Base-by-base conservation (phyloP, 2,888 invertebrate species). In the Balanococcus diminutus region DNA sequence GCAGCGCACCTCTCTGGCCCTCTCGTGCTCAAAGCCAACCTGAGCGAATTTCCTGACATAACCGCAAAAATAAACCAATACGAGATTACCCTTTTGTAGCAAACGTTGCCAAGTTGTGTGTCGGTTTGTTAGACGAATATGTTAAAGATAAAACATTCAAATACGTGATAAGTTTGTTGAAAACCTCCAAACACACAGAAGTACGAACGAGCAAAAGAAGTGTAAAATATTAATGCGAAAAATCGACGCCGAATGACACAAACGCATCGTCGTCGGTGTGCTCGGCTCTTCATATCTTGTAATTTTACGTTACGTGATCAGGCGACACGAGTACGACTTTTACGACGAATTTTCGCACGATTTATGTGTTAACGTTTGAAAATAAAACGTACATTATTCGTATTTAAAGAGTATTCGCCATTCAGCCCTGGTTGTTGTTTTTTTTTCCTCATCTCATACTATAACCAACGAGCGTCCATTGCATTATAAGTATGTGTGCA, bases 161-260 rank as follows among this genome's bases (percentile, higher is more conserved):
- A 81, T 81, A 81, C 81, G 81, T 81, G 81, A 81, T 81, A 81
- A 42, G 81, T 81, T 81, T 81, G 42, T 81, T 46, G 46, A 81
- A 81, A 81, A 72, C 72, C 72, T 28, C 72, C n/a, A n/a, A 31
- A 72, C 46, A 46, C n/a, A n/a, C 46, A 46, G 46, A 42, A 11
- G 2, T 67, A 31, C 67, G 67, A 9, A 28, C n/a, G 25, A 72
- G n/a, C 6, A 72, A 72, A 72, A 72, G 72, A 32, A 72, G 32
- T 72, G 31, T 72, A 32, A 72, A 72, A 72, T 72, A 72, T 72
- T 72, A 72, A 72, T 72, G 72, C 31, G 31, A 72, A 72, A 72
- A 72, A 72, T 72, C 72, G 72, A 72, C 72, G 72, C 5, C 5
- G 72, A 28, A 72, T 28, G 72, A 72, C 72, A 72, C 72, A n/a